A percentile compares a stretch with the other conserved stretches of the same genome.
Evolutionary conservation across 2,888 invertebrate species (phyloP).

Genomic region (Caenorhabditis sulstoni): DNA sequence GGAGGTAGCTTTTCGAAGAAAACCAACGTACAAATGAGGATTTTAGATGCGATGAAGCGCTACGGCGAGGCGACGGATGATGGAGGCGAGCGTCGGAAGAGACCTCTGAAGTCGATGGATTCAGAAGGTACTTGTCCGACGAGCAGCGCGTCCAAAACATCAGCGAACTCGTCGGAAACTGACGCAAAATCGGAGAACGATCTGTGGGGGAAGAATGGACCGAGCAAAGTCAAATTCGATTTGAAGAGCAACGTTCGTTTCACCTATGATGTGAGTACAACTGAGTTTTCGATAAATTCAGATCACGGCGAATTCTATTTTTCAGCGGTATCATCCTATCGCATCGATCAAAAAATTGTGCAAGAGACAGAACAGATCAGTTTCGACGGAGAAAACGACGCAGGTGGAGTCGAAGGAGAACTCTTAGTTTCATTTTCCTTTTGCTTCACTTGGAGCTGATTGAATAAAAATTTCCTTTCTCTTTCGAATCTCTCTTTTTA

Average conservation of each 20-base stretch:
- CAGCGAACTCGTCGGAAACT: too few relatives aligned
- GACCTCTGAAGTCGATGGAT: too few relatives aligned
- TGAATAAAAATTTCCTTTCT: not conserved
- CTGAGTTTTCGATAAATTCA: not conserved
- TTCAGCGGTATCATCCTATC: constrained; percentile 25
- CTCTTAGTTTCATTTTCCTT: not conserved
- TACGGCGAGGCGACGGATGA: constrained; percentile 4
- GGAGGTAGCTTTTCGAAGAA: too few relatives aligned
- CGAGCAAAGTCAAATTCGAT: not conserved
- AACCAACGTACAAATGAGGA: too few relatives aligned
- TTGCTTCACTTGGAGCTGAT: not conserved
- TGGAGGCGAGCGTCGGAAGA: not conserved
- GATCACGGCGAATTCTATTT: too few relatives aligned
- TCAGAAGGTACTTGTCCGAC: too few relatives aligned
- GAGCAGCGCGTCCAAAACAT: too few relatives aligned
- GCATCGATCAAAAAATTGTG: constrained; percentile 8
- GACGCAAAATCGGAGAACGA: not conserved
- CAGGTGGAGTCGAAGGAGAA: constrained; percentile 3
- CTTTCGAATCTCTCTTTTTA: not conserved
- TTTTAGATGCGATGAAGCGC: constrained; percentile 22
- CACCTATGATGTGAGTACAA: constrained; percentile 21
- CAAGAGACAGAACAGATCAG: constrained; percentile 11
- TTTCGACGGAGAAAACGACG: constrained; percentile 8
- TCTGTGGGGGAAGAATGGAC: not conserved
- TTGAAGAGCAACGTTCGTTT: not conserved